Percentiles rank a stretch among this genome's conserved stretches.
These are phyloP conservation scores for Pogonomyrmex californicus DNA, from an alignment of 1,140 invertebrate species.

Conservation along the genomic window DNA sequence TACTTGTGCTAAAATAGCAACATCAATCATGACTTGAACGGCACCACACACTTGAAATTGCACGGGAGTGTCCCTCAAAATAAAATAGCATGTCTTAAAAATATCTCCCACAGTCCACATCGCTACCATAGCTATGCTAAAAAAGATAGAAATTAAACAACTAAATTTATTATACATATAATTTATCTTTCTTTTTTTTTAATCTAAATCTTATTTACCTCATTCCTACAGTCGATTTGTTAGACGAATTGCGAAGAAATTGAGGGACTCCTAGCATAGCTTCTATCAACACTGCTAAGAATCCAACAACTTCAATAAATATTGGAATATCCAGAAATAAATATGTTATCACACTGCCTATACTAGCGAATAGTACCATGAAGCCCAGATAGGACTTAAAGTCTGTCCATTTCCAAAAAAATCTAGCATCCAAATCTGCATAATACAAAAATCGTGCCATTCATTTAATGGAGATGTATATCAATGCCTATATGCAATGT, in stretches of 20 bases:
- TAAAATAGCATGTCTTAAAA: constrained; percentile 99
- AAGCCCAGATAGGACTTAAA: constrained; percentile 98
- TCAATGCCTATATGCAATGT: constrained; percentile 23
- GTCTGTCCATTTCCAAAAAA: constrained; percentile 99
- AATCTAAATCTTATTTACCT: constrained; percentile 90
- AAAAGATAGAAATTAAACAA: constrained; percentile 79
- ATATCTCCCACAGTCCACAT: constrained; percentile 98
- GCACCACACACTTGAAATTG: constrained; percentile 99
- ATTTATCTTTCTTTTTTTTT: background rate
- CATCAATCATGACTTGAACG: constrained; percentile 95
- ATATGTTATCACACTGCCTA: constrained; percentile 95
- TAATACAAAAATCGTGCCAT: constrained; percentile 76
- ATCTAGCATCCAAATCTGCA: constrained; percentile 95
- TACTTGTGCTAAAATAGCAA: constrained; percentile 95
- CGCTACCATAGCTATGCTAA: constrained; percentile 96
- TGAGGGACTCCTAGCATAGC: constrained; percentile 98
- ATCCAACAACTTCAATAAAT: constrained; percentile 96
- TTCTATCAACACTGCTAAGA: constrained; percentile 98
- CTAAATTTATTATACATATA: background rate
- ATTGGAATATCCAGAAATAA: constrained; percentile 93
- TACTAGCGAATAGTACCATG: constrained; percentile 94
- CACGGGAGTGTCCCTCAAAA: constrained; percentile 94
- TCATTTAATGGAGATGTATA: constrained; percentile 27
- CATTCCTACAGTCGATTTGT: constrained; percentile 98
- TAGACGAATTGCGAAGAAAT: constrained; percentile 95